phyloP scores from a whole-genome alignment of 37 sponge, comb jelly and placozoan genomes.

The Agelas oroides region DNA sequence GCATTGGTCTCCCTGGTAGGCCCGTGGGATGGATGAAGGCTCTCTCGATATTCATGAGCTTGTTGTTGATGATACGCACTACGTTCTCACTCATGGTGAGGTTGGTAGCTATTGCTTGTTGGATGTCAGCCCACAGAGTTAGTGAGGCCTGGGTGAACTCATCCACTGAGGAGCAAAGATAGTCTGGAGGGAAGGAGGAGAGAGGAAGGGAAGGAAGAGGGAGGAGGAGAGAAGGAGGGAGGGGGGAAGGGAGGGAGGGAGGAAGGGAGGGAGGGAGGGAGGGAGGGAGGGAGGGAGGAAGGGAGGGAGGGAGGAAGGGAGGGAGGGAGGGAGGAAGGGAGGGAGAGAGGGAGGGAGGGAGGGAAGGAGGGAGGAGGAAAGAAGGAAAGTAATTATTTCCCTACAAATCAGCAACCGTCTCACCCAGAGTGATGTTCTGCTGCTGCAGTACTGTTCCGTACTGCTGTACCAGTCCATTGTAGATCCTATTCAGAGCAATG shows the following conservation, averaged over 20 bases:
- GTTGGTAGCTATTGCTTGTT: background rate
- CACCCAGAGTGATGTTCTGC: slow-evolving; percentile 19
- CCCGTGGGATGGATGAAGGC: slow-evolving; percentile 79
- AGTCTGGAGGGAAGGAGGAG: background rate
- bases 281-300: no score
- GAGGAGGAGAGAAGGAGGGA: no score
- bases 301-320: no score
- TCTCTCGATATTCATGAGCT: slow-evolving; percentile 77
- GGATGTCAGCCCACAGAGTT: background rate
- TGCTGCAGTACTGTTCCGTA: background rate
- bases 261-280: no score
- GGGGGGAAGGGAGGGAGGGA: no score
- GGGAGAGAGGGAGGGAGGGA: background rate
- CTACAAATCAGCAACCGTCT: no score
- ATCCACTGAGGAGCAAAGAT: no score
- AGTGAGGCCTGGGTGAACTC: background rate
- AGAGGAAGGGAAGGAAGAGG: background rate
- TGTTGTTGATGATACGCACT: slow-evolving; percentile 76
- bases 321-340: background rate
- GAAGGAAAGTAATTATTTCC: background rate
- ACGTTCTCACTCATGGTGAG: background rate
- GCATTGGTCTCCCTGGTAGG: slow-evolving; percentile 80
- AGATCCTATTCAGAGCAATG: background rate
- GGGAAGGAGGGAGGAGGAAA: background rate
- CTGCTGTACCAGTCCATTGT: slow-evolving; percentile 5